These are phyloP conservation scores for Vidua macroura DNA, from an alignment of 2,113 vertebrate species.

Conservation along the genomic window DNA sequence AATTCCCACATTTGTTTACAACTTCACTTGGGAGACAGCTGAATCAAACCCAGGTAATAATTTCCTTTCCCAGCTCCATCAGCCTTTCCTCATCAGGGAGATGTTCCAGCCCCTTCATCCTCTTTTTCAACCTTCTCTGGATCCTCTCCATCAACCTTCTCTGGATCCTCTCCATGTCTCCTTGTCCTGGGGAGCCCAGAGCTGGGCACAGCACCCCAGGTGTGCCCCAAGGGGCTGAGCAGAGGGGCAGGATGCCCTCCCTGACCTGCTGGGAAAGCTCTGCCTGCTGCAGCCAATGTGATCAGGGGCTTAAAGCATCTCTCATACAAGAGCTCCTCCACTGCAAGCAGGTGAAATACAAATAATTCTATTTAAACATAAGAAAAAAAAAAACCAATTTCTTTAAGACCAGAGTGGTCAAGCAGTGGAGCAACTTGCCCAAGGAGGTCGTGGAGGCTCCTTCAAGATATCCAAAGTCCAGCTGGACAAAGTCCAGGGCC, in stretches of 20 bases:
- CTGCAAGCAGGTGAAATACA: neutral
- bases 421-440: neutral
- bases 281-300: neutral
- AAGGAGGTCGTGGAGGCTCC: neutral
- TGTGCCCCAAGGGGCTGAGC: neutral
- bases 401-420: neutral
- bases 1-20: constrained; percentile 21
- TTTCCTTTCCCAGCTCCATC: neutral
- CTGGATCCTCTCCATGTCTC: neutral
- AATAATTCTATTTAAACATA: neutral
- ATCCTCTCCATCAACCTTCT: accelerated
- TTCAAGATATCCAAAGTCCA: neutral
- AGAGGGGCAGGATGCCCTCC: neutral
- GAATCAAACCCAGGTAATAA: neutral
- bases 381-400: neutral
- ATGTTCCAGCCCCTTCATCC: neutral
- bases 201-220: neutral
- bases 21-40: neutral
- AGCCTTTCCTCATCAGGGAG: neutral
- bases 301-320: neutral
- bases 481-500: neutral
- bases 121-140: neutral
- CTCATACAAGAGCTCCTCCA: neutral
- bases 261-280: neutral
- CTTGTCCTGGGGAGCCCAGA: neutral